Conservation (phyloP, 2,888 invertebrate species). For the Diarsia mendica region DNA sequence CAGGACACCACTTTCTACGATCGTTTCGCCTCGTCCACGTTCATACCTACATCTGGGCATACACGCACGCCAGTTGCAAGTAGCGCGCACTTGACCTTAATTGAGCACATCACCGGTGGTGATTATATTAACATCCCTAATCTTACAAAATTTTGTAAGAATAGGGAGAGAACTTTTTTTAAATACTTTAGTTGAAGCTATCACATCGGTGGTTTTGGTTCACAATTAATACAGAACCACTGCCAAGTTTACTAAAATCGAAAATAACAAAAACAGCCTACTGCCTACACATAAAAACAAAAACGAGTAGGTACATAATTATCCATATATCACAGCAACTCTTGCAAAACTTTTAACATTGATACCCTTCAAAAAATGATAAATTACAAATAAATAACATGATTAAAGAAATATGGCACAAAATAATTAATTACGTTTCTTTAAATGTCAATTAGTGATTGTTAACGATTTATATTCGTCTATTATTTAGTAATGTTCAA, state of each 20-base stretch:
- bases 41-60: neutral
- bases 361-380: conserved; percentile 57
- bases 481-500: conserved; percentile 61
- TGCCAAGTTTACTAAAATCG: neutral
- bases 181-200: neutral
- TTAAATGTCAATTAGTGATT: conserved; percentile 60
- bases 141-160: neutral
- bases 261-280: neutral
- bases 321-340: conserved; percentile 38
- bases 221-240: neutral
- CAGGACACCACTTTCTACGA: neutral
- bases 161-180: no score
- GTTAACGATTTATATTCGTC: conserved; percentile 55
- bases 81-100: neutral
- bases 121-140: neutral
- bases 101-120: neutral
- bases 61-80: neutral
- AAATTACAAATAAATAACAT: conserved; percentile 51
- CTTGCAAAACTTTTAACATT: conserved; percentile 31
- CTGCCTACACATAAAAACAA: conserved; percentile 4
- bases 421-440: conserved; percentile 46
- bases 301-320: neutral
- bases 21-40: neutral
- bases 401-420: conserved; percentile 42
- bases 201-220: no score